phyloP scores from a whole-genome alignment of 2,888 invertebrate species.

The Lasioglossum figueresi region DNA sequence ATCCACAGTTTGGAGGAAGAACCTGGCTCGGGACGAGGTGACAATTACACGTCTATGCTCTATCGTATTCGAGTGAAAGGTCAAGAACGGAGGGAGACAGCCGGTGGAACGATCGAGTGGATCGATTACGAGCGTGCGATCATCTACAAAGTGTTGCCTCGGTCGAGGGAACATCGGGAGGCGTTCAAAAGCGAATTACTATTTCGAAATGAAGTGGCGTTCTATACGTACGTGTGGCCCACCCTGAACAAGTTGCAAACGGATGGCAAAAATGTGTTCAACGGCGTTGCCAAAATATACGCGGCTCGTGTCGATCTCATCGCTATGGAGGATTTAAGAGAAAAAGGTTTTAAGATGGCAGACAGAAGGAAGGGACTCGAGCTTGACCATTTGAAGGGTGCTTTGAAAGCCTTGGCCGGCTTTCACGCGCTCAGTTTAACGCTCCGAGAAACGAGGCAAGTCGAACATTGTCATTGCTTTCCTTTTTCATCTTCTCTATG shows the following conservation, averaged over 20 bases:
- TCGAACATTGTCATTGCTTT: constrained; percentile 16
- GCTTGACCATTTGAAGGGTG: constrained; percentile 80
- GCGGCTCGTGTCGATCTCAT: constrained; percentile 83
- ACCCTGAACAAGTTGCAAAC: constrained; percentile 86
- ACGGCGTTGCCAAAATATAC: constrained; percentile 80
- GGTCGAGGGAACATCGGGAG: constrained; percentile 87
- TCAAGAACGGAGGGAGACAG: constrained; percentile 78
- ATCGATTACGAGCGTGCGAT: constrained; percentile 88
- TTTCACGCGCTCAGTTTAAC: constrained; percentile 85
- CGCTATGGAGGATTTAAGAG: constrained; percentile 84
- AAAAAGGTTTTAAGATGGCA: constrained; percentile 83
- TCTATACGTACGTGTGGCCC: constrained; percentile 90
- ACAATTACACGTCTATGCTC: constrained; percentile 90
- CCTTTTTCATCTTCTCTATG: neutral
- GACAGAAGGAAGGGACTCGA: constrained; percentile 82
- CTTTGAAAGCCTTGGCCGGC: constrained; percentile 84
- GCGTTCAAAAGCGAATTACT: constrained; percentile 89
- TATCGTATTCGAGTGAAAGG: constrained; percentile 88
- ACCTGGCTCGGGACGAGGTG: constrained; percentile 90
- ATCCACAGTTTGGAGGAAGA: constrained; percentile 85
- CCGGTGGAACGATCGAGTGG: constrained; percentile 78
- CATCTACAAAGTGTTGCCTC: constrained; percentile 90
- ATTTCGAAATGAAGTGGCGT: constrained; percentile 90
- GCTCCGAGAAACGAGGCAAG: constrained; percentile 80
- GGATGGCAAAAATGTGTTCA: constrained; percentile 73